A percentile compares a stretch with the other conserved stretches of the same genome.
These are phyloP conservation scores for Halictus rubicundus DNA, from an alignment of 1,140 invertebrate species.

Conservation along the genomic window DNA sequence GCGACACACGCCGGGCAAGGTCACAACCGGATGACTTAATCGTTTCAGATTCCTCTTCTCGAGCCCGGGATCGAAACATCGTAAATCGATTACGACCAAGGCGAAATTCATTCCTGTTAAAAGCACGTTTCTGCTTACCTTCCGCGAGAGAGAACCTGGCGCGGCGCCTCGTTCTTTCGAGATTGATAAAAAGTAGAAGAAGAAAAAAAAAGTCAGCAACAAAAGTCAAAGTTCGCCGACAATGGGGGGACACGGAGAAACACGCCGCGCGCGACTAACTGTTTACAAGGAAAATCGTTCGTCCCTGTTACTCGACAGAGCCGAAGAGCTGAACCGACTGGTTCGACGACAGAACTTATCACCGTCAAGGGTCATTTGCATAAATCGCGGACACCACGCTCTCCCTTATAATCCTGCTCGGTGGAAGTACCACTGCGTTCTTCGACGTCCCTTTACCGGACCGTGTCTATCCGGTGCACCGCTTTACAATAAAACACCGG, in stretches of 20 bases:
- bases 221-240: not conserved
- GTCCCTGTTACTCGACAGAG: not conserved
- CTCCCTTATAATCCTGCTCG: not conserved
- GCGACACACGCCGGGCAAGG: slow-evolving; percentile 1
- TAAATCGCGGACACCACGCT: slow-evolving; percentile 3
- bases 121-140: not conserved
- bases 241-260: not conserved
- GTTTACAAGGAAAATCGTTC: slow-evolving; percentile 33
- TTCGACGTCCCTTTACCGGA: not conserved
- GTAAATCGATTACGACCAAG: not conserved
- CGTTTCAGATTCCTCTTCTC: not conserved
- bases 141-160: not conserved
- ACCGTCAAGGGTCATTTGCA: slow-evolving; percentile 19
- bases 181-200: too few species aligned
- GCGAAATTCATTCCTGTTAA: not conserved
- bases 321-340: slow-evolving; percentile 21
- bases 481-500: slow-evolving; percentile 42
- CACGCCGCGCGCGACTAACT: not conserved
- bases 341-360: slow-evolving; percentile 32
- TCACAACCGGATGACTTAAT: slow-evolving; percentile 2
- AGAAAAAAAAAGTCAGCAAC: too few species aligned
- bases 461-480: not conserved
- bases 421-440: not conserved
- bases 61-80: not conserved
- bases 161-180: too few species aligned